A percentile compares a stretch with the other conserved stretches of the same genome.
Evolutionary conservation across 2,888 invertebrate species (phyloP).

Genomic region (Platycnemis pennipes): DNA sequence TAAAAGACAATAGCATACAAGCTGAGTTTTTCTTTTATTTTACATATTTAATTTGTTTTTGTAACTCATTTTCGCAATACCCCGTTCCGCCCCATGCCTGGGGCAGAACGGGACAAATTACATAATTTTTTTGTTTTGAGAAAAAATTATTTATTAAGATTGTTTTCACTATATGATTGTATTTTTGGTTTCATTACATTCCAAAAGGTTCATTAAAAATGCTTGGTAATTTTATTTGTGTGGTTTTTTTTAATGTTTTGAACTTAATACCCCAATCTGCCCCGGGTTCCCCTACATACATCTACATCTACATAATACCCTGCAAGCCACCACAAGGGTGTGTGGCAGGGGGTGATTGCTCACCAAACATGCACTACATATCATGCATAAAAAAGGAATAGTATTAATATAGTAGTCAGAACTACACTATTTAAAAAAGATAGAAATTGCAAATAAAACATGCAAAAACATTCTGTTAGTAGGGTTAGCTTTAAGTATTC

Average conservation of each 20-base stretch:
- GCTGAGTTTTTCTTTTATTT: neutral
- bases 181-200: neutral
- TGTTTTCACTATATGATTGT: neutral
- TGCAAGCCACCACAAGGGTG: too few relatives aligned
- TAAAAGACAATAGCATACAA: neutral
- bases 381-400: too few relatives aligned
- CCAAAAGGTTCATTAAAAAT: neutral
- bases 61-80: neutral
- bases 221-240: neutral
- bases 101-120: neutral
- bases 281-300: slow-evolving; percentile 28
- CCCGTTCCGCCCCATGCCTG: neutral
- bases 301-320: too few relatives aligned
- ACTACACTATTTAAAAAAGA: too few relatives aligned
- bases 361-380: too few relatives aligned
- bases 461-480: too few relatives aligned
- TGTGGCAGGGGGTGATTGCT: too few relatives aligned
- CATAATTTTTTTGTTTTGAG: neutral
- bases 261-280: neutral
- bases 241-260: neutral
- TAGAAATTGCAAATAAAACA: too few relatives aligned
- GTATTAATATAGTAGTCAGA: too few relatives aligned
- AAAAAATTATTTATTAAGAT: too few relatives aligned
- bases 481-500: too few relatives aligned
- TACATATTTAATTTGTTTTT: neutral